Percentiles rank a stretch among this genome's conserved stretches.
These are phyloP conservation scores for Protula sp. DNA, from an alignment of 2,888 invertebrate genomes.

Conservation along the genomic window DNA sequence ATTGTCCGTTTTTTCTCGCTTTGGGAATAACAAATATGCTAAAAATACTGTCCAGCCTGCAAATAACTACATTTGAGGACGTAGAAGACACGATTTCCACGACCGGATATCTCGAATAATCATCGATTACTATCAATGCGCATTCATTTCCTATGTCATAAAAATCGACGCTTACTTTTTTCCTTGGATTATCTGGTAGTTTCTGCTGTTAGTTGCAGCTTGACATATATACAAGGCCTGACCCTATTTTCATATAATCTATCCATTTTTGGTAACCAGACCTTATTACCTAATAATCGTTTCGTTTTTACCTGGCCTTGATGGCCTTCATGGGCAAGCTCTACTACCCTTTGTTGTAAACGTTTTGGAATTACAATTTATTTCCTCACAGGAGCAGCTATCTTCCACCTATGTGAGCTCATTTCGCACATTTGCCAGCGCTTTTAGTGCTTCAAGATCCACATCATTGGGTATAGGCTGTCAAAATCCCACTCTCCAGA, in stretches of 20 bases:
- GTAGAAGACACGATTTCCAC: conserved; percentile 19
- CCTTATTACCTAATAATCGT: conserved; percentile 22
- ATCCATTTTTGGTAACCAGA: conserved; percentile 29
- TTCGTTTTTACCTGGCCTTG: conserved; percentile 28
- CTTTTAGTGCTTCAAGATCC: too few relatives aligned
- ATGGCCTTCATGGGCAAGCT: too few relatives aligned
- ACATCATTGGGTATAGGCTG: too few relatives aligned
- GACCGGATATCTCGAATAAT: conserved; percentile 22
- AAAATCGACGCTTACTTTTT: conserved; percentile 18
- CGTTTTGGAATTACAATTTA: too few relatives aligned
- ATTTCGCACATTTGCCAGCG: neutral
- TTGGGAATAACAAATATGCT: neutral
- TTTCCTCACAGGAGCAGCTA: conserved; percentile 13
- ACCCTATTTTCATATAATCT: too few relatives aligned
- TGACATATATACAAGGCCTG: too few relatives aligned
- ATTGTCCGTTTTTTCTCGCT: conserved; percentile 3
- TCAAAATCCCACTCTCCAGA: too few relatives aligned
- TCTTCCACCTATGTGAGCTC: conserved; percentile 1
- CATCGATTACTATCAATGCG: conserved; percentile 24
- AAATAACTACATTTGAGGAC: conserved; percentile 15
- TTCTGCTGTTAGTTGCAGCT: conserved; percentile 11
- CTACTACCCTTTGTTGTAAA: conserved; percentile 18
- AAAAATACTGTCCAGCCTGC: conserved; percentile 16
- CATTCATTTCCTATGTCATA: conserved; percentile 16
- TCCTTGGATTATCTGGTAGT: conserved; percentile 17